Base-by-base conservation (phyloP, 2,797 vertebrate species). In the Hippocampus kuda region DNA sequence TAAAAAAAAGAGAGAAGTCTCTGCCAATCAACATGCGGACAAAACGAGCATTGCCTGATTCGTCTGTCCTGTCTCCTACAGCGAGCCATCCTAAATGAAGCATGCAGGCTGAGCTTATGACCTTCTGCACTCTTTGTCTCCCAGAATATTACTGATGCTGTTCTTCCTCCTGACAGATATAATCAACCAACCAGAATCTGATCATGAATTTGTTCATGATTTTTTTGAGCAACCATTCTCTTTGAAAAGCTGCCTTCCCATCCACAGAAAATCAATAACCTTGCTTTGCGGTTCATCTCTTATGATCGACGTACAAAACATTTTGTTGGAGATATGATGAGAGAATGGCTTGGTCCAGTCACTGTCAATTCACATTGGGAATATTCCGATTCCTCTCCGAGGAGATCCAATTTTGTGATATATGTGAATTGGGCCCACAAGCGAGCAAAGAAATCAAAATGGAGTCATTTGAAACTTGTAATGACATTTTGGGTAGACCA, bases 41-140 rank as follows among this genome's bases (percentile, higher is more conserved):
- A 70, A 61, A 70, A 73, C 61, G 54, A 70, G 65, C n/a, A 0
- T n/a, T 75, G 61, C 74, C 61, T 70, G 73, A 65, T 57, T 66
- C 20, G 6, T 48, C 38, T 82, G 75, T 84, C 73, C 76, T 60
- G 62, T 70, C 62, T 42, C 69, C 69, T 51, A 59, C 46, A 34
- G 63, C 30, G 68, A 48, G 26, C 71, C 27, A 51, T 70, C 61
- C 56, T 73, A 70, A 80, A 80, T 76, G 64, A 85, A 79, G 65
- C 76, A 53, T 79, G 57, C 46, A 59, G 77, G 82, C 59, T 80
- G 76, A 80, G 73, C 69, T 81, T 70, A 41, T 82, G 74, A 41
- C 65, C 75, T 68, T 42, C 49, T 71, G 62, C 73, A 72, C 77
- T 27, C 38, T 30, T 48, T 66, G 49, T 42, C 22, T 64, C 66